Evolutionary conservation across 2,888 invertebrate species (phyloP).

Genomic region (Brenthis daphne): DNA sequence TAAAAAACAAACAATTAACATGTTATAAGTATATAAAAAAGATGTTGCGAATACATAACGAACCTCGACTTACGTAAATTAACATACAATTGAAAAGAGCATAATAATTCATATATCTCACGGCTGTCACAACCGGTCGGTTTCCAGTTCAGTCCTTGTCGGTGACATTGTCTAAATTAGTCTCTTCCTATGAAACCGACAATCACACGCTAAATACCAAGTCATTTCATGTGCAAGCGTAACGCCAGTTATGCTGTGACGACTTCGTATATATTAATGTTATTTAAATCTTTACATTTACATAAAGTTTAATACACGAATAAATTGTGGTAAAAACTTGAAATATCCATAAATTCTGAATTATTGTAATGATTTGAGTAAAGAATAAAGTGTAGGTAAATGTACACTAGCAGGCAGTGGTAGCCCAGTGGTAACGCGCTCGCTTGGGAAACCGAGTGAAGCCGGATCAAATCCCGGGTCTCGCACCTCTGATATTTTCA

Average conservation of each 20-base stretch:
- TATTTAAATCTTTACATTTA: background rate
- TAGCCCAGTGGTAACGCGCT: no score
- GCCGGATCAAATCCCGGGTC: no score
- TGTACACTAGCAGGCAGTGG: no score
- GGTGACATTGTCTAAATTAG: conserved; percentile 36
- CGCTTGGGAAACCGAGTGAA: no score
- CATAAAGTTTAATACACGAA: background rate
- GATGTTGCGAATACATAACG: no score
- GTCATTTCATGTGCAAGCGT: conserved; percentile 21
- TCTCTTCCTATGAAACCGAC: conserved; percentile 32
- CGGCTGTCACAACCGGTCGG: conserved; percentile 22
- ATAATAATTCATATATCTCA: conserved; percentile 11
- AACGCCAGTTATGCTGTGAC: conserved; percentile 7
- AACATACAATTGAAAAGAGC: conserved; percentile 11
- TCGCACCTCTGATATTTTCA: no score
- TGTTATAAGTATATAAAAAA: no score
- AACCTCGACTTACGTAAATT: background rate
- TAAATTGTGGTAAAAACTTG: no score
- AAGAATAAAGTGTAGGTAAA: no score
- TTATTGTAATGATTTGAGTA: no score
- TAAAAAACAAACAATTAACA: no score
- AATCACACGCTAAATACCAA: conserved; percentile 29
- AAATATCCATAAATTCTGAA: background rate
- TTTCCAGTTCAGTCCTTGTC: conserved; percentile 28
- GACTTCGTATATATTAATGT: background rate